Evolutionary conservation across 2,113 vertebrate genomes (phyloP).

Genomic region (Phaetusa simplex): DNA sequence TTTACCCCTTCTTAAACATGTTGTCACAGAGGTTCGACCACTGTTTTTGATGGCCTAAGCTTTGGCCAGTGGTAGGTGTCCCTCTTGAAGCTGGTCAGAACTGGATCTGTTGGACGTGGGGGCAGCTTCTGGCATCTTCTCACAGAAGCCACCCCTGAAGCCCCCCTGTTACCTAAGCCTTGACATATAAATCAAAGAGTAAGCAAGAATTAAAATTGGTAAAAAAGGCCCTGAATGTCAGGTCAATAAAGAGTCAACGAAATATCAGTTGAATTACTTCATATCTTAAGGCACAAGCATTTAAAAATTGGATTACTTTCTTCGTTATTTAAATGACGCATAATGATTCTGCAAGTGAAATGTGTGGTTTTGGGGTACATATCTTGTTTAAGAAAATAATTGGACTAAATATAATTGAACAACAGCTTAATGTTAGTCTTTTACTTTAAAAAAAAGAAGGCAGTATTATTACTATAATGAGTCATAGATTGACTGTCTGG

Average conservation of each 20-base stretch:
- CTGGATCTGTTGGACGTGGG: background rate
- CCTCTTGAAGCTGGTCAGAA: background rate
- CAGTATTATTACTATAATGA: background rate
- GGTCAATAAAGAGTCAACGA: background rate
- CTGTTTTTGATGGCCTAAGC: background rate
- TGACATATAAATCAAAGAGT: background rate
- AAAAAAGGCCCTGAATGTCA: background rate
- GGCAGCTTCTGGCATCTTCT: background rate
- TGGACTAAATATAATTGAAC: background rate
- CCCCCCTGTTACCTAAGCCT: background rate
- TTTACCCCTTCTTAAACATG: background rate
- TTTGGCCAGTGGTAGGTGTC: background rate
- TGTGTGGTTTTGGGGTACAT: background rate
- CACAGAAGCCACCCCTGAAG: background rate
- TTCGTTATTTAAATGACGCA: background rate
- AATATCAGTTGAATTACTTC: background rate
- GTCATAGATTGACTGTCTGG: background rate
- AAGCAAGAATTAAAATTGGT: background rate
- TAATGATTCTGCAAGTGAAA: background rate
- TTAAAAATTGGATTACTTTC: background rate
- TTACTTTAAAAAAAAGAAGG: background rate
- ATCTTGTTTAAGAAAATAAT: background rate
- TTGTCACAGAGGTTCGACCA: background rate
- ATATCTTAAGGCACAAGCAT: background rate
- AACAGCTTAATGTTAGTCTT: background rate